These are phyloP conservation scores for Entosphenus tridentatus DNA, from an alignment of 2,113 vertebrate species.

Conservation along the genomic window DNA sequence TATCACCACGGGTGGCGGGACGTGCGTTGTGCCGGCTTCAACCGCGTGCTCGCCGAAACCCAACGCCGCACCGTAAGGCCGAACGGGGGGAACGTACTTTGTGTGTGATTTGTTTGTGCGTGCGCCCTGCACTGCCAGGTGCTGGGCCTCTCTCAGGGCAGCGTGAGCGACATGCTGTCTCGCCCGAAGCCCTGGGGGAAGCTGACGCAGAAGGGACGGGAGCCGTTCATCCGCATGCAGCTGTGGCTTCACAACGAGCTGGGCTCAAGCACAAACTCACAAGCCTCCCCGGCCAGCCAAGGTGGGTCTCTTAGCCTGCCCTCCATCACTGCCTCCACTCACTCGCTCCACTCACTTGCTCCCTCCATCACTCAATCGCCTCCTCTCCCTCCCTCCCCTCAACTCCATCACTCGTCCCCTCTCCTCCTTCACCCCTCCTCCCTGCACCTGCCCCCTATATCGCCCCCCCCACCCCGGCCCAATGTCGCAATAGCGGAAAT, in stretches of 20 bases:
- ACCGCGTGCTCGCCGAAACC: too few species aligned
- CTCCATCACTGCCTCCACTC: too few species aligned
- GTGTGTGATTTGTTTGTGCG: too few species aligned
- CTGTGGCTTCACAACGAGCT: conserved; percentile 83
- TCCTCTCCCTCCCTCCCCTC: not conserved
- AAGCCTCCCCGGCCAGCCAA: conserved; percentile 4
- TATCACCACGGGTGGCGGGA: too few species aligned
- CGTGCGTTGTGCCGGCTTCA: too few species aligned
- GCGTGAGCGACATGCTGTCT: conserved; percentile 93
- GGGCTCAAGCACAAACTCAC: conserved; percentile 37
- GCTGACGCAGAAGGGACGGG: conserved; percentile 83
- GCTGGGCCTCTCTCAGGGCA: conserved; percentile 86
- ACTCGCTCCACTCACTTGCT: too few species aligned
- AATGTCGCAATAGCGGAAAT: too few species aligned
- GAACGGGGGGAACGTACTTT: too few species aligned
- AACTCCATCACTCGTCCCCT: not conserved
- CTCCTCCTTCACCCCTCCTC: conserved; percentile 11
- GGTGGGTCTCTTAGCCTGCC: not conserved
- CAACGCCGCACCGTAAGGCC: too few species aligned
- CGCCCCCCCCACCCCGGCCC: too few species aligned
- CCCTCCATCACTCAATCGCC: not conserved
- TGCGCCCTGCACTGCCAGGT: conserved; percentile 28
- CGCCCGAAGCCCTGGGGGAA: conserved; percentile 96
- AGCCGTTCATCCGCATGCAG: conserved; percentile 98
- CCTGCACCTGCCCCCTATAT: too few species aligned